Evolutionary conservation across 2,113 vertebrate species (phyloP), one percentile per base, ranked within the genome.

Genomic region (Catharus fuscescens): DNA sequence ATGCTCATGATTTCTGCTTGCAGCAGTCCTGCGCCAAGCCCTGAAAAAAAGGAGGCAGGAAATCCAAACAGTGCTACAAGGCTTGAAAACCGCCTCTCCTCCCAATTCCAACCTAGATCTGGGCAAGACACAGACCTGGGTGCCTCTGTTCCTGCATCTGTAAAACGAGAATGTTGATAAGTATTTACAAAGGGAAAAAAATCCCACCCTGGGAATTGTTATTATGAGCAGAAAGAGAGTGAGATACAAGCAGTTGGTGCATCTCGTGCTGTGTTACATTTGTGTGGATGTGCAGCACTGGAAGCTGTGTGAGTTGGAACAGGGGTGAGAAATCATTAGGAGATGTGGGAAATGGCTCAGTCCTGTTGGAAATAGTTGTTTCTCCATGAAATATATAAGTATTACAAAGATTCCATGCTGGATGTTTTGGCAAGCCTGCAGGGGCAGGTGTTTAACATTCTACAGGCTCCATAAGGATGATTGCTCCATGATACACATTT

Each of bases 371-470:
- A 94, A 87, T 6, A 73, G n/a, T 26, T n/a, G 53, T 31, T 31
- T 17, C 66, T 94, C n/a, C 8, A 19, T 56, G 38, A 92, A 92
- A 88, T 62, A 73, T 45, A 1, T 18, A 62, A 86, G 12, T 47
- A 38, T 69, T 32, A 19, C 50, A 78, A 93, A 95, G 57, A 95
- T 86, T 67, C 57, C 36, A 34, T 50, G 69, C 73, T 67, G 90
- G 84, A 96, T 96, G 54, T 90, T 96, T 97, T 97, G 96, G 86
- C 97, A 96, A 86, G 70, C 56, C 53, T 97, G 94, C 89, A 73
- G 90, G 96, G 87, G 78, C 97, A 97, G 96, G 93, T 96, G 97
- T 94, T 98, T 86, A 76, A 72, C 72, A 32, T 94, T 90, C 95
- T 71, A 80, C 13, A 18, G 95, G 92, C 56, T 96, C 93, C 79